A percentile compares a stretch with the other conserved stretches of the same genome.
Evolutionary conservation across 1,140 invertebrate genomes (phyloP).

Genomic region (Bactericera cockerelli): DNA sequence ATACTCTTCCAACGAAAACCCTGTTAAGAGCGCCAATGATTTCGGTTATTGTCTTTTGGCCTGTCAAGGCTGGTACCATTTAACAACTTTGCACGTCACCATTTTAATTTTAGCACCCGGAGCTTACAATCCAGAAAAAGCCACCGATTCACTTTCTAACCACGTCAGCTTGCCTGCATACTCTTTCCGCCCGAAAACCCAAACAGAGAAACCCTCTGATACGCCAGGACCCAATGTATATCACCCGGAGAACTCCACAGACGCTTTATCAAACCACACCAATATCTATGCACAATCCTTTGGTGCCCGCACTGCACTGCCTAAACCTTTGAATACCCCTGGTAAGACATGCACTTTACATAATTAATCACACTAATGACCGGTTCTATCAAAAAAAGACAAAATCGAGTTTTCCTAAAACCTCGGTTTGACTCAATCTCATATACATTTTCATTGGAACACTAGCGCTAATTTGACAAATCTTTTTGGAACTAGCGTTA

Average conservation of each 20-base stretch:
- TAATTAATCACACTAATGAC: too few relatives aligned
- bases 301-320: conserved; percentile 12
- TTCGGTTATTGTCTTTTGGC: too few relatives aligned
- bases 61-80: too few relatives aligned
- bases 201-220: conserved; percentile 26
- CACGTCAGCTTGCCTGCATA: conserved; percentile 48
- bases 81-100: too few relatives aligned
- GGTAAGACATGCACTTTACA: conserved; percentile 21
- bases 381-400: too few relatives aligned
- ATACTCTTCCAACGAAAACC: too few relatives aligned
- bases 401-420: too few relatives aligned
- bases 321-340: conserved; percentile 33
- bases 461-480: too few relatives aligned
- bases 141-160: conserved; percentile 34
- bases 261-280: background rate
- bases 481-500: too few relatives aligned
- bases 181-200: conserved; percentile 43
- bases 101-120: conserved; percentile 6
- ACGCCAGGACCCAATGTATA: conserved; percentile 24
- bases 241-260: background rate
- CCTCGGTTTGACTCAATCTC: too few relatives aligned
- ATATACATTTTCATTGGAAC: too few relatives aligned
- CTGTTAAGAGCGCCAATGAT: too few relatives aligned
- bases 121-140: conserved; percentile 33
- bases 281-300: conserved; percentile 15